These are phyloP conservation scores for Trilocha varians DNA, from an alignment of 2,888 invertebrate genomes.

Conservation along the genomic window DNA sequence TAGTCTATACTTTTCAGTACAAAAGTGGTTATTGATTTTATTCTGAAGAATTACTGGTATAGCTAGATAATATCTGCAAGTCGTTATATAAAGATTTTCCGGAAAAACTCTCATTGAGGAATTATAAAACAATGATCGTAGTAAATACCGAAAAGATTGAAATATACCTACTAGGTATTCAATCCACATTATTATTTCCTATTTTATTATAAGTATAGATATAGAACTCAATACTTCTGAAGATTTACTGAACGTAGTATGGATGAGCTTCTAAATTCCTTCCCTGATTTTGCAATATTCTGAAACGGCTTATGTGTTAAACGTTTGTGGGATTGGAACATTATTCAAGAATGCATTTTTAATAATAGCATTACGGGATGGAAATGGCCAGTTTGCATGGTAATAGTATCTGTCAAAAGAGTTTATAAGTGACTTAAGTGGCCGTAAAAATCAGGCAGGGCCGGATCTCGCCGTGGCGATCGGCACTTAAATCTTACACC, in stretches of 20 bases:
- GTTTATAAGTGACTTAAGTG: constrained; percentile 35
- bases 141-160: too few relatives aligned
- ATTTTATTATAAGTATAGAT: too few relatives aligned
- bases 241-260: neutral
- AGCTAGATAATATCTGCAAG: too few relatives aligned
- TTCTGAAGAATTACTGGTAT: neutral
- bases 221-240: too few relatives aligned
- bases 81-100: too few relatives aligned
- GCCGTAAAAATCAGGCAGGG: constrained; percentile 59
- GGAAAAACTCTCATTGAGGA: too few relatives aligned
- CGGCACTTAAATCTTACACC: constrained; percentile 71
- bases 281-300: neutral
- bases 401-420: constrained; percentile 7
- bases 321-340: neutral
- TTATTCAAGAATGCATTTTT: neutral
- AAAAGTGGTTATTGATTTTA: neutral
- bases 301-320: neutral
- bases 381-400: constrained; percentile 1
- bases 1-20: constrained; percentile 9
- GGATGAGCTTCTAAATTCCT: neutral
- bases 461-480: constrained; percentile 55
- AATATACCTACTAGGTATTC: too few relatives aligned
- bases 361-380: neutral
- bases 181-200: too few relatives aligned
- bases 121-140: too few relatives aligned